These are phyloP conservation scores for Noctua janthina DNA, from an alignment of 2,888 invertebrate genomes.

Conservation along the genomic window DNA sequence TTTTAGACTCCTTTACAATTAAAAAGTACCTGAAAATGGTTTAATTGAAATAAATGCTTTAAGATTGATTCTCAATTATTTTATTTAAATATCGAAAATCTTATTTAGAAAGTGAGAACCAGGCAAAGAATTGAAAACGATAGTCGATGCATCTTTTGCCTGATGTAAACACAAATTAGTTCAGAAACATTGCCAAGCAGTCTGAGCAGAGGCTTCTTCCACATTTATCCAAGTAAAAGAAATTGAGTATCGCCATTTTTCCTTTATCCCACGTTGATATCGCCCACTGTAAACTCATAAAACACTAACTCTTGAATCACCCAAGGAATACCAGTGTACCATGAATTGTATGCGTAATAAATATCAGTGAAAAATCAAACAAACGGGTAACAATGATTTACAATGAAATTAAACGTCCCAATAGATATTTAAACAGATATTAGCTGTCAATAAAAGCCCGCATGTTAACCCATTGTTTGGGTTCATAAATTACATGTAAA, in stretches of 20 bases:
- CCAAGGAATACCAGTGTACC: constrained; percentile 70
- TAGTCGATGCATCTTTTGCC: background rate
- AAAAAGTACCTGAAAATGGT: background rate
- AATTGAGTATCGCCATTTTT: background rate
- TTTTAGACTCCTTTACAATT: background rate
- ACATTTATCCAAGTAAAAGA: background rate
- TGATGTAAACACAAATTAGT: background rate
- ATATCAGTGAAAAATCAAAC: constrained; percentile 79
- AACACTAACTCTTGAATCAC: constrained; percentile 65
- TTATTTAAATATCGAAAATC: no score
- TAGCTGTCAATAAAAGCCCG: constrained; percentile 85
- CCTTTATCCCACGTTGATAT: constrained; percentile 10
- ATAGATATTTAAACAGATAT: constrained; percentile 82
- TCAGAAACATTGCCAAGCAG: background rate
- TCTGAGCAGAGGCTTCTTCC: background rate
- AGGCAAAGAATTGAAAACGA: background rate
- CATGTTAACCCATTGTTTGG: constrained; percentile 74
- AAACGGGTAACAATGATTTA: constrained; percentile 84
- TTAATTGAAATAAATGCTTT: background rate
- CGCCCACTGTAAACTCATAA: constrained; percentile 62
- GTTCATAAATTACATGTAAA: constrained; percentile 63
- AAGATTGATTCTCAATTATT: background rate
- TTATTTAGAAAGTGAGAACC: no score
- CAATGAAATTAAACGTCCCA: constrained; percentile 77
- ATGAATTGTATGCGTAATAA: constrained; percentile 83